phyloP scores from a whole-genome alignment of 2,113 vertebrate species.

The Calyptommatus sinebrachiatus region DNA sequence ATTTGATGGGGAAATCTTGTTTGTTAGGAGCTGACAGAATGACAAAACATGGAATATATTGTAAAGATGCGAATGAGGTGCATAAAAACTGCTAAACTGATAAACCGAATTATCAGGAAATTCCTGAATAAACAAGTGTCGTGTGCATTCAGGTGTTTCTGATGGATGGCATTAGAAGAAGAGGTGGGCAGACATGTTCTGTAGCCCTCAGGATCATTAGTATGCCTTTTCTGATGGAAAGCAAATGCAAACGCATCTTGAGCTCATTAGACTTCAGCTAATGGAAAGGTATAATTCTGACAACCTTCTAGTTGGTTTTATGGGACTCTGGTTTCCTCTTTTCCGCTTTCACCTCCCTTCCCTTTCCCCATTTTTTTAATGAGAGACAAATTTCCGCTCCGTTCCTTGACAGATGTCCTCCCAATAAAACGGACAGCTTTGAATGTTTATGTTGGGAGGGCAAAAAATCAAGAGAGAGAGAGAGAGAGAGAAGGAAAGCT shows the following conservation, averaged over 20 bases:
- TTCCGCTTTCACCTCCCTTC: conserved; percentile 34
- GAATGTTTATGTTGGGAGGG: conserved; percentile 61
- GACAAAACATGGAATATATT: no score
- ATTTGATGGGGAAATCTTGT: no score
- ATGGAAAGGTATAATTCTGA: conserved; percentile 68
- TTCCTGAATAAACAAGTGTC: no score
- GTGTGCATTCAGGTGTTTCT: no score
- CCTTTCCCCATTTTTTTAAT: conserved; percentile 74
- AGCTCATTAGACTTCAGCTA: conserved; percentile 66
- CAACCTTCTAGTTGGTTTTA: conserved; percentile 67
- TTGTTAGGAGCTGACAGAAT: no score
- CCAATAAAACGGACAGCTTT: conserved; percentile 74
- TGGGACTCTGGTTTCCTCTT: conserved; percentile 59
- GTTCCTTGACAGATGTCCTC: conserved; percentile 65
- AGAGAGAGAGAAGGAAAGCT: conserved; percentile 44
- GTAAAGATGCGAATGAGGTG: no score
- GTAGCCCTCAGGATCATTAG: conserved; percentile 32
- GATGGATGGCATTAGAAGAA: background rate
- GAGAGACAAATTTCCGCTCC: conserved; percentile 74
- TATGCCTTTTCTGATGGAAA: conserved; percentile 63
- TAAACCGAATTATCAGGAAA: no score
- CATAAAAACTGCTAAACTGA: no score
- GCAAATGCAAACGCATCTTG: conserved; percentile 51
- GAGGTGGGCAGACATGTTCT: background rate
- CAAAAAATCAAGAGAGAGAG: no score